Evolutionary conservation across 2,797 vertebrate genomes (phyloP).

Genomic region (Enteromius anoplus): DNA sequence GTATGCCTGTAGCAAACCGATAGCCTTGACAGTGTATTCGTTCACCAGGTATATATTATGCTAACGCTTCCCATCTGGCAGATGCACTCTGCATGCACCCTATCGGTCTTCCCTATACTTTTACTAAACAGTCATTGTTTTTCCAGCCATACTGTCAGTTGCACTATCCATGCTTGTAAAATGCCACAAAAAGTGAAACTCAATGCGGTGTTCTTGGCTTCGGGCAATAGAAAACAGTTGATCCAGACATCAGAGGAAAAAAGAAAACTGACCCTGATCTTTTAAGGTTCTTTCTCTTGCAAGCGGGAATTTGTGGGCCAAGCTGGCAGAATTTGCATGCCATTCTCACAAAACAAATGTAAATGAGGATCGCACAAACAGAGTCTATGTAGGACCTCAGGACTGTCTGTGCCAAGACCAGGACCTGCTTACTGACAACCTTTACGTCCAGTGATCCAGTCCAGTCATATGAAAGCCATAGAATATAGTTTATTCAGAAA

Average conservation of each 20-base stretch:
- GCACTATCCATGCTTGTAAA: slow-evolving; percentile 39
- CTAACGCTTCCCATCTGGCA: slow-evolving; percentile 34
- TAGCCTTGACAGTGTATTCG: slow-evolving; percentile 3
- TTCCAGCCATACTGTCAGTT: slow-evolving; percentile 19
- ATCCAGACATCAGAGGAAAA: slow-evolving; percentile 36
- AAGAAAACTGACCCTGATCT: slow-evolving; percentile 40
- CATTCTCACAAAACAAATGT: slow-evolving; percentile 64
- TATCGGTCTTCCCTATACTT: slow-evolving; percentile 12
- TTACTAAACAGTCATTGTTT: slow-evolving; percentile 44
- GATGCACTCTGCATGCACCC: slow-evolving; percentile 38
- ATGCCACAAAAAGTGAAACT: slow-evolving; percentile 29
- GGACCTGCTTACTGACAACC: neutral
- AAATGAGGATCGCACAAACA: slow-evolving; percentile 59
- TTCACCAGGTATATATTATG: slow-evolving; percentile 16
- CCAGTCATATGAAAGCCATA: neutral
- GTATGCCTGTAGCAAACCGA: slow-evolving; percentile 20
- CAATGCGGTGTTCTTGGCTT: slow-evolving; percentile 8
- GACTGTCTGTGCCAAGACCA: slow-evolving; percentile 14
- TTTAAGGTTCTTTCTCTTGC: slow-evolving; percentile 51
- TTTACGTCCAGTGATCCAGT: neutral
- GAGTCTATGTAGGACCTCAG: slow-evolving; percentile 41
- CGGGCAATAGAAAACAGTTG: slow-evolving; percentile 32
- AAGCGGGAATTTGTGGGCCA: slow-evolving; percentile 54
- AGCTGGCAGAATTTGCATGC: slow-evolving; percentile 63
- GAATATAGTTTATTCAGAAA: neutral